Conservation (phyloP, 1,140 invertebrate genomes). For the Ceratina japonica region DNA sequence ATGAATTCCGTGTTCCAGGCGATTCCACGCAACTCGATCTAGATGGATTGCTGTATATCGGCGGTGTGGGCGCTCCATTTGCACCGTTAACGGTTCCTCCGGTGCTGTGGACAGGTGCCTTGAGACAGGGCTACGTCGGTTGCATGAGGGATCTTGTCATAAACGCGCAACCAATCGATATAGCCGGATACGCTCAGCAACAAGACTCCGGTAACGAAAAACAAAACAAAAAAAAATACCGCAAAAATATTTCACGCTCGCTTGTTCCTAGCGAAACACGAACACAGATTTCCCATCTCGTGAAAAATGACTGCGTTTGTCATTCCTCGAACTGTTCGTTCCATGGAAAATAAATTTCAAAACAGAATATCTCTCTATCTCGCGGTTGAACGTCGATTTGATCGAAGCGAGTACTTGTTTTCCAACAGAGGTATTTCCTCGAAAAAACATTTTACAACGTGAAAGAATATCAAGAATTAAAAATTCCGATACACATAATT, state of each 20-base stretch:
- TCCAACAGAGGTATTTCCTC: not conserved
- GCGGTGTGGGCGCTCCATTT: slow-evolving; percentile 89
- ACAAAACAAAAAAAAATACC: too few species aligned
- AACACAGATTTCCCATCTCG: not conserved
- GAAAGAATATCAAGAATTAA: not conserved
- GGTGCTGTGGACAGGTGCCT: slow-evolving; percentile 93
- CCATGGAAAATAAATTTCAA: not conserved
- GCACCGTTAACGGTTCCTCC: slow-evolving; percentile 88
- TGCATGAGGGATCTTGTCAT: slow-evolving; percentile 96
- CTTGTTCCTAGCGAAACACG: not conserved
- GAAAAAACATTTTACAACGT: not conserved
- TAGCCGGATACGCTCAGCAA: slow-evolving; percentile 92
- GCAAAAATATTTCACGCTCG: too few species aligned
- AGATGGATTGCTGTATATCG: slow-evolving; percentile 93
- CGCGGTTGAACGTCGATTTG: not conserved
- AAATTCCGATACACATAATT: not conserved
- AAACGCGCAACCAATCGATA: slow-evolving; percentile 95
- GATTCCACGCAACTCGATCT: slow-evolving; percentile 93
- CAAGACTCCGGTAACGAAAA: slow-evolving; percentile 89
- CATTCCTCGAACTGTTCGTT: not conserved
- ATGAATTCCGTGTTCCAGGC: slow-evolving; percentile 77
- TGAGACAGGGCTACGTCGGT: slow-evolving; percentile 95
- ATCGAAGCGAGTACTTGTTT: not conserved
- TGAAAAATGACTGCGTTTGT: not conserved
- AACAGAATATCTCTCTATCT: not conserved